Percentiles rank a stretch among this genome's conserved stretches.
These are phyloP conservation scores for Redunca redunca DNA, from an alignment of 2,113 vertebrate species.

Conservation along the genomic window DNA sequence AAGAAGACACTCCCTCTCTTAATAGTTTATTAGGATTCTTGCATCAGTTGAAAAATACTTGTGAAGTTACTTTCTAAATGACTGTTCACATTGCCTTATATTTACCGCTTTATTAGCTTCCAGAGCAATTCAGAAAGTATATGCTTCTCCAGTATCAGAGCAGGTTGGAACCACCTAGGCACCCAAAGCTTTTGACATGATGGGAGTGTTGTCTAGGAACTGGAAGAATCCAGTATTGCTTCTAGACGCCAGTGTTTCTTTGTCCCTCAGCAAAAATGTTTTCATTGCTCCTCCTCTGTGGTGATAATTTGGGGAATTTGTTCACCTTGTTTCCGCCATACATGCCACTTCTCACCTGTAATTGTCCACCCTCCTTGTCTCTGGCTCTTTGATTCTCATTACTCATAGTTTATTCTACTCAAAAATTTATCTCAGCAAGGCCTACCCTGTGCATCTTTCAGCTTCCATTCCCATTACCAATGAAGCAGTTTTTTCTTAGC, in stretches of 20 bases:
- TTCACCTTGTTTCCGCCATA: neutral
- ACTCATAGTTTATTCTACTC: neutral
- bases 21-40: neutral
- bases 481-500: neutral
- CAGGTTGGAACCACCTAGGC: neutral
- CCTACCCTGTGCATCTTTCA: neutral
- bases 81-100: neutral
- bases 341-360: neutral
- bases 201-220: neutral
- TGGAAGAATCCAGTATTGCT: neutral
- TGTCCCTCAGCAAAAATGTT: neutral
- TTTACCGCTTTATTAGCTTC: neutral
- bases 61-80: neutral
- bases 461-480: neutral
- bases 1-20: neutral
- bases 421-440: neutral
- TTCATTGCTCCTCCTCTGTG: neutral
- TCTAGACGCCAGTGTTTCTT: neutral
- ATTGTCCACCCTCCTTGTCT: neutral
- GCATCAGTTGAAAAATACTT: neutral
- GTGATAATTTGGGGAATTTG: neutral
- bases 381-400: neutral
- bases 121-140: neutral
- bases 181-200: neutral
- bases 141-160: neutral